Evolutionary conservation across 2,113 vertebrate genomes (phyloP), one percentile per base, ranked within the genome.

Genomic region (Calyptomena viridis): DNA sequence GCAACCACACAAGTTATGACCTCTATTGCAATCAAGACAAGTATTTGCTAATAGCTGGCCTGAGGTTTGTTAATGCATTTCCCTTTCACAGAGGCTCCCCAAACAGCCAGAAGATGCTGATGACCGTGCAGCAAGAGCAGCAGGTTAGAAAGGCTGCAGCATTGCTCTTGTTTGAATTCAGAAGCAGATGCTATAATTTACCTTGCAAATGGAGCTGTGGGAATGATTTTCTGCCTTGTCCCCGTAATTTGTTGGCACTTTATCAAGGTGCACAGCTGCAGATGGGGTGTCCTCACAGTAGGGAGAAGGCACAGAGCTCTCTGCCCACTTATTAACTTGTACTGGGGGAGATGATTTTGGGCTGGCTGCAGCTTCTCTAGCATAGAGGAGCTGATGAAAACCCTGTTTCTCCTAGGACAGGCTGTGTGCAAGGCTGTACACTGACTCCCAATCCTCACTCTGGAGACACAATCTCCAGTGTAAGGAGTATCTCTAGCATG

Each of bases 121-220:
- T 1, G 2, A 93, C 56, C 0, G 0, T 72, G 69, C 37, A 80
- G 31, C 71, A 94, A 87, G 31, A 93, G 52, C 78, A 94, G 81
- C 78, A 94, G 77, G 69, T 94, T 96, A 87, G 80, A 89, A 96
- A 89, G 78, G 60, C 95, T 87, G 81, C 83, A 88, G 90, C 44
- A 22, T 52, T 91, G 76, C 92, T 95, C 91, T 95, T 1, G 14
- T 96, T 95, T 92, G 81, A 93, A 90, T 94, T 92, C 94, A 96
- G 91, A 91, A 94, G 55, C 89, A 91, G 90, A 91, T 95, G 95
- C 64, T 95, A 71, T 89, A 95, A 96, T 95, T 97, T 95, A 89
- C 91, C 89, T 93, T 93, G 81, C 82, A 96, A 95, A 95, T 95
- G 93, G 90, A 93, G 72, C 50, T 89, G 73, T 93, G 90, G 75